Conservation (phyloP, 2,113 vertebrate genomes). For the Corythaeola cristata region DNA sequence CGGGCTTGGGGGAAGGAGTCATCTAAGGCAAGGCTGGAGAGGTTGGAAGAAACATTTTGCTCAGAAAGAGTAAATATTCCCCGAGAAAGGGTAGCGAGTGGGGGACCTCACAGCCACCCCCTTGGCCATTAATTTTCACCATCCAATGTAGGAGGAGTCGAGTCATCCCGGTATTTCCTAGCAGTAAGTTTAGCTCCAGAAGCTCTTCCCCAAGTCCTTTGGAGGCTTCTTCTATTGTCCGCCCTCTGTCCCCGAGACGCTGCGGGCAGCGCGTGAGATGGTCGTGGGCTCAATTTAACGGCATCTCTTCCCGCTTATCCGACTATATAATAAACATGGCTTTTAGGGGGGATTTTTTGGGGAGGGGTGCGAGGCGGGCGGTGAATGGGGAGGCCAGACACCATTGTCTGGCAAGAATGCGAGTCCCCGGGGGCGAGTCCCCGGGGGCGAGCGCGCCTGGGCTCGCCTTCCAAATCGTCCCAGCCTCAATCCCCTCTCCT, state of each 20-base stretch:
- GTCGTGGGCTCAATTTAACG: background rate
- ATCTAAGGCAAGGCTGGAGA: background rate
- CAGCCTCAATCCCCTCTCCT: slow-evolving; percentile 65
- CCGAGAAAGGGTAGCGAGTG: fast-evolving
- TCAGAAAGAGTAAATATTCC: background rate
- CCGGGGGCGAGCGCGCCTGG: slow-evolving; percentile 8
- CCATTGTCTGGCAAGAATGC: slow-evolving; percentile 62
- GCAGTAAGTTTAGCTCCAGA: background rate
- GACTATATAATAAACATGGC: background rate
- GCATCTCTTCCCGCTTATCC: background rate
- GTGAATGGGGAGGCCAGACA: slow-evolving; percentile 70
- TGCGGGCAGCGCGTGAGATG: background rate
- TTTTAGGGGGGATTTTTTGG: background rate
- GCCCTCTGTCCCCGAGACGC: background rate
- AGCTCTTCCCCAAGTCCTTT: background rate
- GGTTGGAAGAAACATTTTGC: background rate
- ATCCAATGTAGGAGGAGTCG: background rate
- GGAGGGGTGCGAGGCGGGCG: background rate
- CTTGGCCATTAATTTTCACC: background rate
- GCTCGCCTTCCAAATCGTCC: slow-evolving; percentile 71
- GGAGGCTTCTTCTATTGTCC: background rate
- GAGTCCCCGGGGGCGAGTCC: slow-evolving; percentile 41
- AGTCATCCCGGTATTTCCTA: background rate
- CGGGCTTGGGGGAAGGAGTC: slow-evolving; percentile 23
- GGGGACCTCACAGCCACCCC: too few relatives aligned